Evolutionary conservation across 2,113 vertebrate species (phyloP).

Genomic region (Choloepus hoffmanni): DNA sequence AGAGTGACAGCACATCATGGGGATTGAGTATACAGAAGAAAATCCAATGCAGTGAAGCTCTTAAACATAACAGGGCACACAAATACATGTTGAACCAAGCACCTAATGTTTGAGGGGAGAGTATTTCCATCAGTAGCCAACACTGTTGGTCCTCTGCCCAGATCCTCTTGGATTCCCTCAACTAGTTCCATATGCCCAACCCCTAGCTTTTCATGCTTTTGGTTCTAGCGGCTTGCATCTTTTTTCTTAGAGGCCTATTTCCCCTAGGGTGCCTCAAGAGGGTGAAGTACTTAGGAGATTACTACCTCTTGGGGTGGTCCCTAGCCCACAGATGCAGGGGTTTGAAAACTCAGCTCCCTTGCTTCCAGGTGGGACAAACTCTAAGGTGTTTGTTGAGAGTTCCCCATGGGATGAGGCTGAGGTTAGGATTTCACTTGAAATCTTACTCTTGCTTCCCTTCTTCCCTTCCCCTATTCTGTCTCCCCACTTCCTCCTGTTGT

Average conservation of each 20-base stretch:
- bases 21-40: background rate
- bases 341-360: background rate
- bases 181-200: no score
- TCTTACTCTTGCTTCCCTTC: background rate
- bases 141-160: background rate
- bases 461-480: background rate
- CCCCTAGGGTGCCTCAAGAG: background rate
- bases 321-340: background rate
- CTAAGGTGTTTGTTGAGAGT: background rate
- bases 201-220: background rate
- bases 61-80: background rate
- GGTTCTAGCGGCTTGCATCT: background rate
- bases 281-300: background rate
- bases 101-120: accelerated
- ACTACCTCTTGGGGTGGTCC: no score
- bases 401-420: background rate
- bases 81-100: accelerated
- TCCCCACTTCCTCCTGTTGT: background rate
- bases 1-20: background rate
- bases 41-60: background rate
- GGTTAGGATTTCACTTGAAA: no score
- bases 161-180: background rate
- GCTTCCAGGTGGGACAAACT: background rate
- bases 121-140: background rate
- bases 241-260: background rate